Evolutionary conservation across 2,888 invertebrate genomes (phyloP), one percentile per base, ranked within the genome.

Genomic region (Shargacucullia verbasci): DNA sequence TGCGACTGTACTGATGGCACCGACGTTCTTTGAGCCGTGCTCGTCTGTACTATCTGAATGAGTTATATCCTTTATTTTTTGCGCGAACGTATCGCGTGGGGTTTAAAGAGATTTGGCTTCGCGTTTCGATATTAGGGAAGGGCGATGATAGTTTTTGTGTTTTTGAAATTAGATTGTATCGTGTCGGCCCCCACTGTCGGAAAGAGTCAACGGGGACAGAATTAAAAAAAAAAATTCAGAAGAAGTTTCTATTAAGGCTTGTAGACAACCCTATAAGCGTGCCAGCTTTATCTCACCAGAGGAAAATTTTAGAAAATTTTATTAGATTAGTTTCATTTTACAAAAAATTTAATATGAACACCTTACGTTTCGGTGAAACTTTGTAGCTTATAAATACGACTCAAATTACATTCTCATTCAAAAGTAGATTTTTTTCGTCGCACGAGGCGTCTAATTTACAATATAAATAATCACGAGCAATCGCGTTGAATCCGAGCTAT

Each of bases 381-480:
- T 57, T 38, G 31, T 39, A 38, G 48, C 65, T 56, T 71, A 49
- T 62, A 68, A 70, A 73, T 76, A 65, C 29, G 55, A 33, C 62
- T 60, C 59, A 64, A 73, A 78, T 76, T 69, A 68, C 64, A 47
- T 56, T 62, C 54, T 61, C 67, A 75, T 76, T 75, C 70, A 74
- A 64, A 68, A 73, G 61, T 61, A 52, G 59, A 59, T 67, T 71
- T 70, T n/a, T 71, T 72, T 64, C 49, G 47, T 59, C 63, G 52
- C 49, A 68, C 59, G 63, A 57, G 44, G 44, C 50, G 47, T 74
- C 67, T 85, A 83, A 86, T 86, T 85, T 83, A 85, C 84, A 88
- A 87, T 86, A 86, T 79, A 86, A 86, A 87, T 85, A 88, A 85
- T 85, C 79, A 86, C 71, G 77, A 78, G 80, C 83, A 84, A 86